phyloP scores from a whole-genome alignment of 2,797 vertebrate species.

The Otolemur crassicaudatus region DNA sequence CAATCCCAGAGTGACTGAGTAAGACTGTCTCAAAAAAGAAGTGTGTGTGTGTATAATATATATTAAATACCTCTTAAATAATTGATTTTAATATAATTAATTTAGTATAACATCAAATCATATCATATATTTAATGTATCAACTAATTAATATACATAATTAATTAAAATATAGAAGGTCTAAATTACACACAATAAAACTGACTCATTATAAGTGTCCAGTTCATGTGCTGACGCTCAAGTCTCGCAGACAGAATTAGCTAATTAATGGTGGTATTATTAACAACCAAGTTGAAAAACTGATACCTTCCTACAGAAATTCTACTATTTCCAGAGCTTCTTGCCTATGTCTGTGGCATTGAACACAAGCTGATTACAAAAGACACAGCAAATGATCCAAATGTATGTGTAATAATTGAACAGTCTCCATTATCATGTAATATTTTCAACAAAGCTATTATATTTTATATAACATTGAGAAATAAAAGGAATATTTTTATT shows the following conservation, averaged over 20 bases:
- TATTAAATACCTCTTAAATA: not conserved
- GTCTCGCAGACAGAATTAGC: too few relatives aligned
- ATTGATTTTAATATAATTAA: not conserved
- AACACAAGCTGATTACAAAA: not conserved
- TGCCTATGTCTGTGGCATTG: not conserved
- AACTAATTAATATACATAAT: not conserved
- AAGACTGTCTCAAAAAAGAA: too few relatives aligned
- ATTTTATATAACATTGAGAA: not conserved
- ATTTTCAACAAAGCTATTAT: not conserved
- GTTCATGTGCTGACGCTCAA: too few relatives aligned
- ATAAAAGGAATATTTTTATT: not conserved
- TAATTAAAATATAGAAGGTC: not conserved
- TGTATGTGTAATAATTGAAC: not conserved
- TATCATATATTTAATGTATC: too few relatives aligned
- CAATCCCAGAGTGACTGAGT: too few relatives aligned
- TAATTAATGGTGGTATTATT: not conserved
- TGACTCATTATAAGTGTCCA: too few relatives aligned
- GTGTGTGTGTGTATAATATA: too few relatives aligned
- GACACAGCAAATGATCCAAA: not conserved
- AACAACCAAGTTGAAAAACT: not conserved
- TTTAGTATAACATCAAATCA: not conserved
- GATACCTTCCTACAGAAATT: not conserved
- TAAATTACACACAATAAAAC: too few relatives aligned
- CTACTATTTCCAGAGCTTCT: not conserved
- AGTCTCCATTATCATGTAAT: not conserved